A percentile compares a stretch with the other conserved stretches of the same genome.
Evolutionary conservation across 2,113 vertebrate genomes (phyloP).

Genomic region (Passer domesticus): DNA sequence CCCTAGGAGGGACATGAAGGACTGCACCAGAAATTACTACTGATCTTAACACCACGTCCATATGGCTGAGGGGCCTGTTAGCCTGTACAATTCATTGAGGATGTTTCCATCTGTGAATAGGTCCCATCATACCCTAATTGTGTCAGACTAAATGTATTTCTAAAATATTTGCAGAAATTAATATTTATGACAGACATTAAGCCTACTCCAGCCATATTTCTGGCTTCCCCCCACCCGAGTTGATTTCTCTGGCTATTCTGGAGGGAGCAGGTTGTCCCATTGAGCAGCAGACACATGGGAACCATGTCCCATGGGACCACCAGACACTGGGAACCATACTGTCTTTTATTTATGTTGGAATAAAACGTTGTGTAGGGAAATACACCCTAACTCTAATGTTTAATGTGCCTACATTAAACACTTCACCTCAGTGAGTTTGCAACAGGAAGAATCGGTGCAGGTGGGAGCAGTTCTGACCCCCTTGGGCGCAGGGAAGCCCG

Average conservation of each 20-base stretch:
- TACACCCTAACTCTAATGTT: no score
- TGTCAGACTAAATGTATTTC: slow-evolving; percentile 57
- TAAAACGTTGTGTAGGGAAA: neutral
- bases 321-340: neutral
- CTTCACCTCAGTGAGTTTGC: neutral
- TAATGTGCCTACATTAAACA: neutral
- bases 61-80: slow-evolving; percentile 51
- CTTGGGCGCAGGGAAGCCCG: neutral
- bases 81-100: slow-evolving; percentile 58
- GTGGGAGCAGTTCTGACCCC: neutral
- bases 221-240: neutral
- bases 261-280: neutral
- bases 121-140: slow-evolving; percentile 61
- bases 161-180: slow-evolving; percentile 56
- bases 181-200: slow-evolving; percentile 35
- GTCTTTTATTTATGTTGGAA: neutral
- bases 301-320: neutral
- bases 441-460: neutral
- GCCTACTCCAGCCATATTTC: neutral
- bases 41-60: slow-evolving; percentile 50
- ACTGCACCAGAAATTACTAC: slow-evolving; percentile 51
- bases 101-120: slow-evolving; percentile 64
- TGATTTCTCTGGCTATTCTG: neutral
- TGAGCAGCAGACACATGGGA: neutral
- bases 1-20: slow-evolving; percentile 33